Percentiles rank a stretch among this genome's conserved stretches.
phyloP scores from a whole-genome alignment of 1,140 invertebrate genomes.

The Panulirus ornatus region DNA sequence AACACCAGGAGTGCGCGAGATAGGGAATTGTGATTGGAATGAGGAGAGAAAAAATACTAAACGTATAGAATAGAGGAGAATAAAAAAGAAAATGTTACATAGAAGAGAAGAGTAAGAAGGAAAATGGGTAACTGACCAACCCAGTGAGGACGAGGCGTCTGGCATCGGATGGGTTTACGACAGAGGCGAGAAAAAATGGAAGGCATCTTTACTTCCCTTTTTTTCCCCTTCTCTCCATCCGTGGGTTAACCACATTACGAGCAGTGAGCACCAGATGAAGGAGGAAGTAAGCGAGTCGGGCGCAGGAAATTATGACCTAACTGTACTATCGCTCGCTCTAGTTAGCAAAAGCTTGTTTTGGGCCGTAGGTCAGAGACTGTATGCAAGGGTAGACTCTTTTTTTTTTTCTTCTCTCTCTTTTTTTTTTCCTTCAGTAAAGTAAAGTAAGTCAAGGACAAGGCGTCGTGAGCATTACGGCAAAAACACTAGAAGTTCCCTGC shows the following conservation, averaged over 20 bases:
- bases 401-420: too few species aligned
- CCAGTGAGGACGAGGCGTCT: neutral
- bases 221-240: neutral
- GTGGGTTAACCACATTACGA: conserved; percentile 37
- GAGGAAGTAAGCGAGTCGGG: neutral
- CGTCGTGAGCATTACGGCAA: too few species aligned
- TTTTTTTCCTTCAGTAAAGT: too few species aligned
- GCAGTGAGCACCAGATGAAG: conserved; percentile 1
- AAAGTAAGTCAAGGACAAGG: too few species aligned
- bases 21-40: neutral
- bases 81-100: neutral
- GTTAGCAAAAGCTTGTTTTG: neutral
- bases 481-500: too few species aligned
- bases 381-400: too few species aligned
- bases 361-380: too few species aligned
- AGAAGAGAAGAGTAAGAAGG: neutral
- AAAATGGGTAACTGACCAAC: neutral
- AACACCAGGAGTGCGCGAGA: neutral
- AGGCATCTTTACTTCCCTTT: conserved; percentile 5
- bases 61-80: neutral
- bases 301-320: neutral
- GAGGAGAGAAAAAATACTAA: neutral
- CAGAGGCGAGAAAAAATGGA: conserved; percentile 29
- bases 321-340: neutral
- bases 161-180: neutral